Base-by-base conservation (phyloP, 37 sponge, comb jelly and placozoan species). In the Agelas oroides region DNA sequence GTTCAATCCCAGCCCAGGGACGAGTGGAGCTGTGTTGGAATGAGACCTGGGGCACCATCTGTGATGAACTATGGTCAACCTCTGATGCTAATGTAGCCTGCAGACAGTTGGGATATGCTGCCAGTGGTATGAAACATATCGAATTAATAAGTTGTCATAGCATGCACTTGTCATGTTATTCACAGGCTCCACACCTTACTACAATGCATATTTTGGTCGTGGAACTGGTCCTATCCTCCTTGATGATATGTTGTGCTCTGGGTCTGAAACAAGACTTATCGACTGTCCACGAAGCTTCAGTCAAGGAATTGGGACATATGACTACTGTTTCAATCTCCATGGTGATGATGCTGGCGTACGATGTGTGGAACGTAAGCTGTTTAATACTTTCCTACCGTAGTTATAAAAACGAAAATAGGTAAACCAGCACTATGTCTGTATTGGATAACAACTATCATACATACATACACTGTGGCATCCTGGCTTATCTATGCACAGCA, bases 1-100 rank as follows among this genome's bases (percentile, higher is more conserved):
- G 89, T 24, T 36, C 64, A 31, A 25, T 15, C 18, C 27, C 57
- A 30, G 6, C 40, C 73, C 83, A 88, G 31, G 89, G 89, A 65
- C 83, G 89, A 28, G 76, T 88, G 23, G 89, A 88, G 40, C 30
- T 88, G 32, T 83, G 66, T 35, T 41, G 84, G 18, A 54, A 88
- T 56, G 53, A 35, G 2, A 24, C 23, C 18, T 88, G 89, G 89
- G 89, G 89, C 0, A 88, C 89, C 25, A 64, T 88, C 21, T 88
- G 89, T 53, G 83, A 88, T 82, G 83, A 84, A 20, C 39, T 37
- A 1, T 71, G 72, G 72, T 38, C 41, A 34, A 37, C 72, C 24
- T 2, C 52, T 41, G 72, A 71, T 40, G 72, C 72, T 6, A 16
- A 33, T 11, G 72, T 71, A 1, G 72, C 38, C 19, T 71, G 46